phyloP scores from a whole-genome alignment of 2,888 invertebrate species.

The Pachycephus smyrnensis region DNA sequence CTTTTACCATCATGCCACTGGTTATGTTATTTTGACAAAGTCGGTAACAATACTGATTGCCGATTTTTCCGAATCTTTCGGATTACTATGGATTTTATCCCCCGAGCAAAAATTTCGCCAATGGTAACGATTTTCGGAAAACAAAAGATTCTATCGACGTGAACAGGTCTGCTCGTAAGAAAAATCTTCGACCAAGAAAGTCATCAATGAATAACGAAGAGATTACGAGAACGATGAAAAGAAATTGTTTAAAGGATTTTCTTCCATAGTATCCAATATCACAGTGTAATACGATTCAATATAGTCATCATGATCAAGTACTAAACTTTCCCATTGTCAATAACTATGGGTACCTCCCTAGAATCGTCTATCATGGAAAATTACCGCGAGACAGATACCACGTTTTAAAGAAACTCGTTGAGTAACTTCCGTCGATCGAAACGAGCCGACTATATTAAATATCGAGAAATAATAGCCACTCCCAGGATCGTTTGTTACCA shows the following conservation, averaged over 20 bases:
- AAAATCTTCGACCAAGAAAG: neutral
- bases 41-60: neutral
- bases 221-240: neutral
- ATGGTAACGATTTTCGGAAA: neutral
- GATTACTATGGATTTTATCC: neutral
- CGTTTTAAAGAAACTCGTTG: neutral
- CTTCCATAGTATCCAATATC: neutral
- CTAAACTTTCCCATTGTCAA: neutral
- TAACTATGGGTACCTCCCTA: neutral
- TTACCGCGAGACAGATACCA: neutral
- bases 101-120: too few species aligned
- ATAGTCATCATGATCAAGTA: neutral
- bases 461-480: neutral
- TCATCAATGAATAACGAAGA: neutral
- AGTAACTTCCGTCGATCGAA: neutral
- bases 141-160: neutral
- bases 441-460: neutral
- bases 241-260: neutral
- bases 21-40: neutral
- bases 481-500: neutral
- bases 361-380: neutral
- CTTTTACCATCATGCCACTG: neutral
- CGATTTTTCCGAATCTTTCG: neutral
- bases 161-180: neutral
- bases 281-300: neutral